Conservation (phyloP, 2,797 vertebrate genomes). For the Centropyge bicolor region DNA sequence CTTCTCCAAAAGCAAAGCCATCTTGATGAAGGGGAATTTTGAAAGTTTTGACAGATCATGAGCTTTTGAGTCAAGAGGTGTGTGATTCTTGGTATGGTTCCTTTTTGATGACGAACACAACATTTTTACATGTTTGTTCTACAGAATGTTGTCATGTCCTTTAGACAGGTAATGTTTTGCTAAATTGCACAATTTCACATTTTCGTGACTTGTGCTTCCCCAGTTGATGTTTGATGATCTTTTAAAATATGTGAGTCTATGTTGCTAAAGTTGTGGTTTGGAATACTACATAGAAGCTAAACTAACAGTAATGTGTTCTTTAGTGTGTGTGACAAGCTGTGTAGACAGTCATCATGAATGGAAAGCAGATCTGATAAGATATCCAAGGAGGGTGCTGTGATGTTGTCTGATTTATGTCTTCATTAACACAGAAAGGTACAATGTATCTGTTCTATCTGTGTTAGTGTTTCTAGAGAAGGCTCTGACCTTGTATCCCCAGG, state of each 20-base stretch:
- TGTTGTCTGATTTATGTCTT: background rate
- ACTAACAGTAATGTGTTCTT: background rate
- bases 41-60: background rate
- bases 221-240: background rate
- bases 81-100: background rate
- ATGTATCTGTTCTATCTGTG: background rate
- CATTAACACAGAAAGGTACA: background rate
- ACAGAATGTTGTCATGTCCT: background rate
- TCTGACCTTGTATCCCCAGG: no score
- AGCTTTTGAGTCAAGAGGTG: background rate
- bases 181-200: background rate
- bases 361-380: background rate
- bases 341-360: no score
- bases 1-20: background rate
- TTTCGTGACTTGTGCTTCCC: no score
- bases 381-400: background rate
- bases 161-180: background rate
- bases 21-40: background rate
- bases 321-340: no score
- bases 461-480: background rate
- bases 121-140: background rate
- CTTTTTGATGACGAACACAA: background rate
- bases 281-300: background rate
- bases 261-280: background rate
- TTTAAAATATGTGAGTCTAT: background rate